Percentiles rank a stretch among this genome's conserved stretches.
Conservation (phyloP, 2,888 invertebrate species). For the Calliphora vomitoria region DNA sequence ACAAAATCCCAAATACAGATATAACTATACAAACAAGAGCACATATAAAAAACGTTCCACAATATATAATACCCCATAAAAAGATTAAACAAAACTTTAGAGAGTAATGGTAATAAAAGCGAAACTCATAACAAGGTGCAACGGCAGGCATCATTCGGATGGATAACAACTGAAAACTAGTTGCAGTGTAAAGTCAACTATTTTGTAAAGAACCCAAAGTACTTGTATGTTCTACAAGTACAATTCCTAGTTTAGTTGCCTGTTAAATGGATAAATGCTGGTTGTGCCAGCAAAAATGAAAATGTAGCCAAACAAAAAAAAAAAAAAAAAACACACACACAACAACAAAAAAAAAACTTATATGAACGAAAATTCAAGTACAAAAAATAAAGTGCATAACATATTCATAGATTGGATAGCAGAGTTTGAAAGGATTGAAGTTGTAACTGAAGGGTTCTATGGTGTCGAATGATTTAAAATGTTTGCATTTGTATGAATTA, state of each 20-base stretch:
- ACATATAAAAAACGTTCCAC: neutral
- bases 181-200: neutral
- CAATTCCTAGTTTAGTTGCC: neutral
- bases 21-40: neutral
- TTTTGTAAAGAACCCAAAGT: neutral
- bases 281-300: neutral
- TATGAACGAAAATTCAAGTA: constrained; percentile 9
- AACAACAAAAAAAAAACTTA: neutral
- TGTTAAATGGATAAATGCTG: no score
- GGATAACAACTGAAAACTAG: neutral
- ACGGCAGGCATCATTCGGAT: neutral
- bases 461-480: no score
- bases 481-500: no score
- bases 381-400: neutral
- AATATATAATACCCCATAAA: neutral
- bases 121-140: constrained; percentile 1
- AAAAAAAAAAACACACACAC: neutral
- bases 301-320: no score
- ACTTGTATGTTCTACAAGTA: neutral
- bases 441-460: no score
- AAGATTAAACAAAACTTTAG: neutral
- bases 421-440: neutral
- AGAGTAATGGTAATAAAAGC: neutral
- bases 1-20: neutral
- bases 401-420: neutral